Evolutionary conservation across 2,113 vertebrate species (phyloP).

Genomic region (Leucoraja erinaceus): DNA sequence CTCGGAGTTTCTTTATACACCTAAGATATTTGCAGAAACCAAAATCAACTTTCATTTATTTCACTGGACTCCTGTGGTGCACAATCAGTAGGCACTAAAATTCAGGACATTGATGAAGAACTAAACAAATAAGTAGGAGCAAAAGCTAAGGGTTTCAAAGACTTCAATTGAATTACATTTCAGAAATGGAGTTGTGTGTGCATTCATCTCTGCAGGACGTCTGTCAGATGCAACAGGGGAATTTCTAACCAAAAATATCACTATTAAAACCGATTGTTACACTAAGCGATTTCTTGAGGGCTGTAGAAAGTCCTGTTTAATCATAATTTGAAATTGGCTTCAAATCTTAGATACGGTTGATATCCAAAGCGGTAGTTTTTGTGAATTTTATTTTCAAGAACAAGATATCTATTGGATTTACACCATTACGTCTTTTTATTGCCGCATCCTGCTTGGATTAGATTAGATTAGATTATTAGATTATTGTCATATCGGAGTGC

Average conservation of each 20-base stretch:
- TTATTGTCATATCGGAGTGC: too few relatives aligned
- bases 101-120: background rate
- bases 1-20: background rate
- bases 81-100: background rate
- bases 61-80: background rate
- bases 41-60: background rate
- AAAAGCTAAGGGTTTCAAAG: background rate
- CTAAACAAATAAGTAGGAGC: background rate
- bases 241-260: too few relatives aligned
- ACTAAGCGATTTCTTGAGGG: background rate
- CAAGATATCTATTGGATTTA: background rate
- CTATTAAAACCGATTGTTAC: background rate
- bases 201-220: too few relatives aligned
- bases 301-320: background rate
- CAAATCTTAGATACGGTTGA: background rate
- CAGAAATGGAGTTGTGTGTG: too few relatives aligned
- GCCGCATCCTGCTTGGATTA: background rate
- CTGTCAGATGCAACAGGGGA: too few relatives aligned
- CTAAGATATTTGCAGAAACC: background rate
- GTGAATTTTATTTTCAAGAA: slow-evolving; percentile 27
- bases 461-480: background rate
- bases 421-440: background rate
- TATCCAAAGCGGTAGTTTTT: background rate
- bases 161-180: too few relatives aligned
- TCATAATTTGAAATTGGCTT: background rate